These are phyloP conservation scores for Catocala fraxini DNA, from an alignment of 2,888 invertebrate genomes.

Conservation along the genomic window DNA sequence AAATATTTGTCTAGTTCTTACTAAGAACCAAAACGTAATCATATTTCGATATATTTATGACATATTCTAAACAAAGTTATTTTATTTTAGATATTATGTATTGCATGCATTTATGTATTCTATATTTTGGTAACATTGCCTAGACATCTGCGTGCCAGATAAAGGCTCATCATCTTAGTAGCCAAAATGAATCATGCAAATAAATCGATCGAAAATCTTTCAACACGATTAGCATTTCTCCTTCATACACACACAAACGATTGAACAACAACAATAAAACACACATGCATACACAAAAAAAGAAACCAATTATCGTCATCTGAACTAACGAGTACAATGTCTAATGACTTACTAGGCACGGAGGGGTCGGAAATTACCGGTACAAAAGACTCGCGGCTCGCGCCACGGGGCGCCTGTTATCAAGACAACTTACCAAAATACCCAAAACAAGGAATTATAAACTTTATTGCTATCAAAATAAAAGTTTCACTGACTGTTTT, in stretches of 20 bases:
- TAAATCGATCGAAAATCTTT: constrained; percentile 12
- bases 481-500: constrained; percentile 5
- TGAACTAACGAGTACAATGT: constrained; percentile 58
- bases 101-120: too few relatives aligned
- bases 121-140: too few relatives aligned
- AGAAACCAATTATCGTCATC: constrained; percentile 56
- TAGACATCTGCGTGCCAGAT: background rate
- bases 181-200: background rate
- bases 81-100: too few relatives aligned
- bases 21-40: too few relatives aligned
- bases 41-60: too few relatives aligned
- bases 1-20: too few relatives aligned
- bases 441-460: constrained; percentile 14
- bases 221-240: constrained; percentile 12
- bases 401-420: constrained; percentile 74
- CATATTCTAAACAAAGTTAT: too few relatives aligned
- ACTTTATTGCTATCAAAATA: constrained; percentile 17
- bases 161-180: too few relatives aligned
- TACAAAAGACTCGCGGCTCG: constrained; percentile 67
- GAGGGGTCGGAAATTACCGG: constrained; percentile 69
- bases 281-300: constrained; percentile 34
- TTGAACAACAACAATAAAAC: constrained; percentile 28
- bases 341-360: constrained; percentile 65
- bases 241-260: constrained; percentile 10
- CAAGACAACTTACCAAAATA: constrained; percentile 16